Evolutionary conservation across 2,888 invertebrate genomes (phyloP).

Genomic region (Eudemis profundana): DNA sequence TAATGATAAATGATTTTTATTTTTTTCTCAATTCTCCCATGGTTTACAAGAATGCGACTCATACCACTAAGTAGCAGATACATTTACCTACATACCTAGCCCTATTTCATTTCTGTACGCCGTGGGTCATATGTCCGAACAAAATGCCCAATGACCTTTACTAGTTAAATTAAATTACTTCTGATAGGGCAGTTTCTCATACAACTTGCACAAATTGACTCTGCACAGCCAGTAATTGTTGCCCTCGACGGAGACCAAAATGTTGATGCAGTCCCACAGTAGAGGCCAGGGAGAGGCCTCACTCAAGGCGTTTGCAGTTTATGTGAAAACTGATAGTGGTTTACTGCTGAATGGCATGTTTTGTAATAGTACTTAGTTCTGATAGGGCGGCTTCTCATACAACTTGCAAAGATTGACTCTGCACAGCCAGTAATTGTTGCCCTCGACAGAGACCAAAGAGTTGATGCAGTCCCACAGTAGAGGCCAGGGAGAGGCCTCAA

Average conservation of each 20-base stretch:
- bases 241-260: conserved; percentile 86
- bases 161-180: too few species aligned
- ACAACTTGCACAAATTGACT: conserved; percentile 82
- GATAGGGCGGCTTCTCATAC: conserved; percentile 75
- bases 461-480: conserved; percentile 85
- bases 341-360: conserved; percentile 77
- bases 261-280: conserved; percentile 85
- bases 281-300: conserved; percentile 86
- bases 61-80: too few species aligned
- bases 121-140: too few species aligned
- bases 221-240: conserved; percentile 95
- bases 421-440: conserved; percentile 94
- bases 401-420: conserved; percentile 86
- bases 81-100: too few species aligned
- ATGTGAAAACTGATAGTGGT: conserved; percentile 87
- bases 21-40: too few species aligned
- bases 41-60: too few species aligned
- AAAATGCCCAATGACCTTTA: too few species aligned
- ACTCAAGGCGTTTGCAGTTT: conserved; percentile 85
- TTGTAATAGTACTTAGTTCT: conserved; percentile 63
- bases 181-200: conserved; percentile 74
- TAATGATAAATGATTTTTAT: too few species aligned
- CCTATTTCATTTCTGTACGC: too few species aligned
- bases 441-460: conserved; percentile 86
- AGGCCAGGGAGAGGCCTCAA: conserved; percentile 86